Percentiles rank a stretch among this genome's conserved stretches.
Conservation (phyloP, 30 jellyfish, hydroid and myxozoan genomes). For the Chrysaora quinquecirrha region DNA sequence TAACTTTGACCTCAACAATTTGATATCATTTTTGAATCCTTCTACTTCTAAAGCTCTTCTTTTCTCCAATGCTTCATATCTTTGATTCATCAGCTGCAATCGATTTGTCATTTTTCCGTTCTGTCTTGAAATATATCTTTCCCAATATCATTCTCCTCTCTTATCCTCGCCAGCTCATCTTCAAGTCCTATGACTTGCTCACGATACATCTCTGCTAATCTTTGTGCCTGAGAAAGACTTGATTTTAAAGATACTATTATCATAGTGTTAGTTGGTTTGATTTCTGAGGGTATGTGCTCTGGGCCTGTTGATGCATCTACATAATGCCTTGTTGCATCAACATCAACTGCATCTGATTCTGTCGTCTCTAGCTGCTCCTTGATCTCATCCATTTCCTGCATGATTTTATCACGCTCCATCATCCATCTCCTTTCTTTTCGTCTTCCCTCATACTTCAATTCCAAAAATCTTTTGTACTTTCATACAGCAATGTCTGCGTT, state of each 20-base stretch:
- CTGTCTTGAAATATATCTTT: constrained; percentile 79
- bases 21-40: constrained; percentile 94
- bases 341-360: constrained; percentile 31
- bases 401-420: constrained; percentile 84
- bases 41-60: constrained; percentile 92
- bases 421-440: constrained; percentile 91
- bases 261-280: constrained; percentile 71
- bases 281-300: constrained; percentile 52
- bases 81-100: constrained; percentile 86
- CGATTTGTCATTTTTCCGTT: constrained; percentile 86
- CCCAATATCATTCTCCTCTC: constrained; percentile 96
- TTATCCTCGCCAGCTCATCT: constrained; percentile 93
- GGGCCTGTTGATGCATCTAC: constrained; percentile 77
- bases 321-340: constrained; percentile 25
- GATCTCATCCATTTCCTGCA: constrained; percentile 85
- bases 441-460: constrained; percentile 83
- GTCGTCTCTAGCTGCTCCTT: constrained; percentile 74
- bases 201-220: constrained; percentile 95
- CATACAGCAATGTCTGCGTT: constrained; percentile 85
- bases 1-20: constrained; percentile 80
- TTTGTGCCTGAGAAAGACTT: constrained; percentile 85
- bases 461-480: constrained; percentile 92
- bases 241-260: constrained; percentile 79
- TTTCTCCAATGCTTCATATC: constrained; percentile 90
- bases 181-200: constrained; percentile 98